Evolutionary conservation across 2,113 vertebrate species (phyloP).

Genomic region (Gobio gobio): DNA sequence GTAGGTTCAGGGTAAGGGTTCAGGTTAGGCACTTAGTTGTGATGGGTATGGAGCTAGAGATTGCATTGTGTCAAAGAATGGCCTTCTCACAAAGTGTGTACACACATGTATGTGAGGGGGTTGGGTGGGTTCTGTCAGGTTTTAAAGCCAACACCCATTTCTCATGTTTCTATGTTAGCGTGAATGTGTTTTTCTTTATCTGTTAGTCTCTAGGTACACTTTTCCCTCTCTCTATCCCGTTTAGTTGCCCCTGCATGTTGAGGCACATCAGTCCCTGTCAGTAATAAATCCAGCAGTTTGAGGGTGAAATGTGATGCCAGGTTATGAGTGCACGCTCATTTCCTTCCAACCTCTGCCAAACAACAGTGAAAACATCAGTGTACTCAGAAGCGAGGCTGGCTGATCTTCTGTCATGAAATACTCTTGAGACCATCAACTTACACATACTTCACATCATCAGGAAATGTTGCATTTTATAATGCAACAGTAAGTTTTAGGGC

Average conservation of each 20-base stretch:
- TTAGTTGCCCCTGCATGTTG: slow-evolving; percentile 59
- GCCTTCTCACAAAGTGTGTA: not conserved
- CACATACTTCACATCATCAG: not conserved
- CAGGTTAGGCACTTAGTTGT: too few species aligned
- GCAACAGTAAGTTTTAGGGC: not conserved
- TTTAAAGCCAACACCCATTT: not conserved
- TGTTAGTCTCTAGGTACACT: not conserved
- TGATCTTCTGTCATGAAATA: not conserved
- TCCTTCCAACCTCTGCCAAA: not conserved
- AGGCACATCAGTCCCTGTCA: slow-evolving; percentile 56
- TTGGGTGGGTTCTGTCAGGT: not conserved
- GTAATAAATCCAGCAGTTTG: slow-evolving; percentile 45
- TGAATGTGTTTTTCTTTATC: not conserved
- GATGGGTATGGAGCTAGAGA: not conserved
- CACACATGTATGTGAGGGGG: not conserved
- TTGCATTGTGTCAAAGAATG: too few species aligned
- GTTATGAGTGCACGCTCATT: not conserved
- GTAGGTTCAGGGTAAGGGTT: too few species aligned
- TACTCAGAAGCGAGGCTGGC: not conserved
- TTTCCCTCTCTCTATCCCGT: slow-evolving; percentile 25
- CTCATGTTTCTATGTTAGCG: not conserved
- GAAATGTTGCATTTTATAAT: not conserved
- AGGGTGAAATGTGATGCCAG: slow-evolving; percentile 57
- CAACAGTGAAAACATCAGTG: not conserved
- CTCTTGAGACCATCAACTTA: not conserved